Evolutionary conservation across 2,888 invertebrate genomes (phyloP).

Genomic region (Monoplex corrugatus): DNA sequence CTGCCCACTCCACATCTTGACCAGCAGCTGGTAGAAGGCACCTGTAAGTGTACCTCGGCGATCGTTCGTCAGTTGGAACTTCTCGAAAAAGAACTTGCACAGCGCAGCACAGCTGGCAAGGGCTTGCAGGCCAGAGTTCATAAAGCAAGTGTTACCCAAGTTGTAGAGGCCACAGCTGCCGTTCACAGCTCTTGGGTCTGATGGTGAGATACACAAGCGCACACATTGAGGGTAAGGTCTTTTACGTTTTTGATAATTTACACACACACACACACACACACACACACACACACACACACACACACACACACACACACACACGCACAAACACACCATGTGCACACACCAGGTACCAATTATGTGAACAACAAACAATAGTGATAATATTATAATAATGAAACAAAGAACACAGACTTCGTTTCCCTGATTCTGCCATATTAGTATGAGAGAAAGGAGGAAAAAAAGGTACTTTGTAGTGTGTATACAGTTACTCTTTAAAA

Average conservation of each 20-base stretch:
- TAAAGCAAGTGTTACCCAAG: constrained; percentile 93
- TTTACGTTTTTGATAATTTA: too few relatives aligned
- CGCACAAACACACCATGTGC: too few relatives aligned
- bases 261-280: neutral
- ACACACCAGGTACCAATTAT: too few relatives aligned
- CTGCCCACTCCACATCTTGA: constrained; percentile 85
- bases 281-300: constrained; percentile 21
- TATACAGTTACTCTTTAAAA: too few relatives aligned
- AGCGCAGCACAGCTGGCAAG: constrained; percentile 87
- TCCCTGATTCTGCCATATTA: too few relatives aligned
- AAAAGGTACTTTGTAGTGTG: too few relatives aligned
- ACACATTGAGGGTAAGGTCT: too few relatives aligned
- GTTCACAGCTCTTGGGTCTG: constrained; percentile 70
- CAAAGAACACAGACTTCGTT: too few relatives aligned
- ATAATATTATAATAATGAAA: too few relatives aligned
- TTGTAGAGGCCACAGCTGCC: constrained; percentile 89
- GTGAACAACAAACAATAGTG: too few relatives aligned
- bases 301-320: constrained; percentile 33
- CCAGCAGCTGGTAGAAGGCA: constrained; percentile 84
- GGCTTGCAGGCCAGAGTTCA: constrained; percentile 93
- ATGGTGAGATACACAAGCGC: too few relatives aligned
- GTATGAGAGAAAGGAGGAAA: too few relatives aligned
- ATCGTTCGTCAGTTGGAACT: constrained; percentile 61
- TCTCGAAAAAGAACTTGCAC: constrained; percentile 83
- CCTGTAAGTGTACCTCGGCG: constrained; percentile 82